Evolutionary conservation across 2,797 vertebrate species (phyloP).

Genomic region (Cyclura pinguis): DNA sequence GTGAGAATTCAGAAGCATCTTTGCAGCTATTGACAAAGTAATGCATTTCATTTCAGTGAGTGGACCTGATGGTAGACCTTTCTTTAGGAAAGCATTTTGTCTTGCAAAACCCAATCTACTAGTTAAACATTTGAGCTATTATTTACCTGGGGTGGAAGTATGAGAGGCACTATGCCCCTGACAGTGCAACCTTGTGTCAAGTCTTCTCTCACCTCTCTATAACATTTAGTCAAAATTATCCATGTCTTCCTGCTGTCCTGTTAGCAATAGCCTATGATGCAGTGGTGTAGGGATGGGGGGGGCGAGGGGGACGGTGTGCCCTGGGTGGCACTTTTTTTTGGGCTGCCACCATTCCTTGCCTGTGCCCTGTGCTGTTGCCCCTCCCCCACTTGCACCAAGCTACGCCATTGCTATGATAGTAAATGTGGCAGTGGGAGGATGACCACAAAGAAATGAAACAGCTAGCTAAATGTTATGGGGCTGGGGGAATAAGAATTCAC

Average conservation of each 20-base stretch:
- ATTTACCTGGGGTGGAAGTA: background rate
- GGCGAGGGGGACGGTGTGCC: too few species aligned
- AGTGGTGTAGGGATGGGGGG: too few species aligned
- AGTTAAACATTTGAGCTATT: background rate
- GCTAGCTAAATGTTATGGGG: background rate
- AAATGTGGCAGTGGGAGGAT: background rate
- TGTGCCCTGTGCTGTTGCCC: too few species aligned
- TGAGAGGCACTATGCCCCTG: too few species aligned
- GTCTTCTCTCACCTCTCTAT: background rate
- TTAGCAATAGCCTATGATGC: background rate
- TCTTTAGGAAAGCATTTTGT: background rate
- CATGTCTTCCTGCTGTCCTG: background rate
- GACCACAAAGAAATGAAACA: background rate
- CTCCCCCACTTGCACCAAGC: too few species aligned
- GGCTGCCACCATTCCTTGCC: too few species aligned
- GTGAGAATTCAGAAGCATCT: conserved; percentile 70
- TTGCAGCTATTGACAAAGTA: conserved; percentile 6
- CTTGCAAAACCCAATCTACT: fast-evolving
- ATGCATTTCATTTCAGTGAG: conserved; percentile 2
- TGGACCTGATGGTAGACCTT: background rate
- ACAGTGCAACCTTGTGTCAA: background rate
- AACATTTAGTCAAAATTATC: background rate
- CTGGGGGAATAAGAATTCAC: background rate
- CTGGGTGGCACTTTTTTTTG: too few species aligned
- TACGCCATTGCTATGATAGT: too few species aligned